phyloP scores from a whole-genome alignment of 2,113 vertebrate genomes.

The Clinocottus analis region DNA sequence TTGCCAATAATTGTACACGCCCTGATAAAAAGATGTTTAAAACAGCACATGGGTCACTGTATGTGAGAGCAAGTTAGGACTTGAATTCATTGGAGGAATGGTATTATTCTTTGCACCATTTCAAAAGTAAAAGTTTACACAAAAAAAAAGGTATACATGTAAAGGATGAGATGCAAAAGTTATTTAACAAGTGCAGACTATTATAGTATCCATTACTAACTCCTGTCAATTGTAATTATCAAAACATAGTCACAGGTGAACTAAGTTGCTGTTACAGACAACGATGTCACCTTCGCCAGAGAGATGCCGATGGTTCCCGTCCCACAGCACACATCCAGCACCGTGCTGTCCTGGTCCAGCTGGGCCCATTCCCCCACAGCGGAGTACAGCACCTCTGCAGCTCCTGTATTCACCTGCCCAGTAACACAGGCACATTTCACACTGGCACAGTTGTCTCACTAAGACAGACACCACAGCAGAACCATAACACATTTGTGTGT shows the following conservation, averaged over 20 bases:
- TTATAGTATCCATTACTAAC: not conserved
- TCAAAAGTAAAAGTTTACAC: not conserved
- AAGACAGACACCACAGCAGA: not conserved
- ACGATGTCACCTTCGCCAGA: constrained; percentile 86
- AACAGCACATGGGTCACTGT: not conserved
- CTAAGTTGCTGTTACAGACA: not conserved
- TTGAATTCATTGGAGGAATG: not conserved
- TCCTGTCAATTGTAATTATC: not conserved
- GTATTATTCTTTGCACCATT: too few species aligned
- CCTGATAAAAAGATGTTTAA: not conserved
- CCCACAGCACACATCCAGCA: constrained; percentile 95
- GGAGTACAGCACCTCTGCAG: constrained; percentile 92
- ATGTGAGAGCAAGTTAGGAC: not conserved
- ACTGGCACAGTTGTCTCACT: not conserved
- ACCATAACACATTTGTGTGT: not conserved
- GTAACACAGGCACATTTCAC: constrained; percentile 1
- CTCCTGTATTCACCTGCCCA: constrained; percentile 91
- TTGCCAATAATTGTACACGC: not conserved
- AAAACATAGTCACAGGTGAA: not conserved
- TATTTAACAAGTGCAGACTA: not conserved
- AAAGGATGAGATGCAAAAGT: not conserved
- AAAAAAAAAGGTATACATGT: not conserved
- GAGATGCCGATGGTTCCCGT: constrained; percentile 97
- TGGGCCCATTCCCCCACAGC: constrained; percentile 92
- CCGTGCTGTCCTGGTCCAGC: constrained; percentile 86